Base-by-base conservation (phyloP, 2,113 vertebrate genomes). In the Oncorhynchus mykiss region DNA sequence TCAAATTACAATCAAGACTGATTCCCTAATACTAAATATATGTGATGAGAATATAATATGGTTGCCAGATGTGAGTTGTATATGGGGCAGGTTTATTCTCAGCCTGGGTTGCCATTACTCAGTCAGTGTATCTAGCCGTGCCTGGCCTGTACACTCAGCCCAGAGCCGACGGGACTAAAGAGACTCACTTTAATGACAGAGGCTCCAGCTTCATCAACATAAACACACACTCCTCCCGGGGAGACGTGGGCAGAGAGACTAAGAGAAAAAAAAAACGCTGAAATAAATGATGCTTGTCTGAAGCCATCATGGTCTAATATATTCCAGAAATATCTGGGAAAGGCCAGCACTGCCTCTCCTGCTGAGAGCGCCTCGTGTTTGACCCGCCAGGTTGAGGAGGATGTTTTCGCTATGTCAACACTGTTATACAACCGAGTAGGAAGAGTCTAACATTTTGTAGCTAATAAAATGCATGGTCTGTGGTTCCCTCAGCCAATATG, bases 1-100 rank as follows among this genome's bases (percentile, higher is more conserved):
- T 86, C 66, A 70, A 34, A 27, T 72, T 80, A 60, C 60, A 79
- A 86, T 82, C 70, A 82, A 24, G 48, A 31, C 20, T 5, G 45
- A 31, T 80, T 81, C 76, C 62, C 62, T 72, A 51, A 6, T 70
- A n/a, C 39, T 9, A 25, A 67, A 29, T 70, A 72, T 62, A 45
- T 64, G 60, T n/a, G 67, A 7, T 45, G 59, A 24, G 31, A 25
- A 2, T 27, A 8, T 4, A 18, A 39, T 67, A 9, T 49, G 59
- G 59, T 72, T 71, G 67, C 45, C 5, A 75, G 51, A 20, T 20
- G 31, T 22, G 67, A 54, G 51, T 54, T 67, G 65, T 31, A 12
- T 64, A 5, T 67, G 25, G 65, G 51, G 51, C 18, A 20, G 51
- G 16, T 57, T 57, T 6, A 16, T 5, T 22, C 18, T 22, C n/a